Evolutionary conservation across 2,113 vertebrate genomes (phyloP).

Genomic region (Oryzias woworae): DNA sequence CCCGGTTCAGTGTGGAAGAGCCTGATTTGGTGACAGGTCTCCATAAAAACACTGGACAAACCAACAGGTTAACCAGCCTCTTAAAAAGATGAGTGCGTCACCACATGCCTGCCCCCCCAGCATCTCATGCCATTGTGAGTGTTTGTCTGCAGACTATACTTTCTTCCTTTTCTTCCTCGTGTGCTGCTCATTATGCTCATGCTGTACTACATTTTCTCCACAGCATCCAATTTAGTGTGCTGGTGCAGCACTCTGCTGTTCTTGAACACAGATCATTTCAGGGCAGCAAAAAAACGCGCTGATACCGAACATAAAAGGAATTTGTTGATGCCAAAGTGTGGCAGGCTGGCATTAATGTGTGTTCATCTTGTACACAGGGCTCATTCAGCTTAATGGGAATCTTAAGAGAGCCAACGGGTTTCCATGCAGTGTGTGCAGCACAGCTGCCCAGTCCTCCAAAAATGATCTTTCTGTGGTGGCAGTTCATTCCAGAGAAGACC

Average conservation of each 20-base stretch:
- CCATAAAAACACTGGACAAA: slow-evolving; percentile 50
- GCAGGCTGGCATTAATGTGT: slow-evolving; percentile 14
- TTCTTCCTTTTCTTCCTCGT: slow-evolving; percentile 4
- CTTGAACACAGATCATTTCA: slow-evolving; percentile 22
- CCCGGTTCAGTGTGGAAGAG: neutral
- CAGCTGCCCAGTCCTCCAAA: neutral
- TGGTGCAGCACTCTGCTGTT: slow-evolving; percentile 13
- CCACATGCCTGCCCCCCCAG: slow-evolving; percentile 43
- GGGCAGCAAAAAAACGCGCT: slow-evolving; percentile 11
- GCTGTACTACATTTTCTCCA: slow-evolving; percentile 37
- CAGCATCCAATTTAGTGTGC: slow-evolving; percentile 39
- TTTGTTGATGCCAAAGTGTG: slow-evolving; percentile 15
- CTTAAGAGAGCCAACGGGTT: slow-evolving; percentile 11
- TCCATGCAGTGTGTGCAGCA: neutral
- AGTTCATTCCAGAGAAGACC: slow-evolving; percentile 4
- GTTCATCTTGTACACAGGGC: slow-evolving; percentile 2
- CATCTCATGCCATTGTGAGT: slow-evolving; percentile 22
- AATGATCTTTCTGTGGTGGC: neutral
- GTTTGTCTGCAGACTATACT: slow-evolving; percentile 43
- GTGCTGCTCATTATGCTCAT: slow-evolving; percentile 41
- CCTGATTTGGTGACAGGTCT: slow-evolving; percentile 37
- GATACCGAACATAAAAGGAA: slow-evolving; percentile 23
- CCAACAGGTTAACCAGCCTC: slow-evolving; percentile 69
- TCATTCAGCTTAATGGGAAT: slow-evolving; percentile 30
- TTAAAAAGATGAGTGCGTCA: slow-evolving; percentile 57